Conservation (phyloP, 2,113 vertebrate genomes). For the Nycticryphes semicollaris region DNA sequence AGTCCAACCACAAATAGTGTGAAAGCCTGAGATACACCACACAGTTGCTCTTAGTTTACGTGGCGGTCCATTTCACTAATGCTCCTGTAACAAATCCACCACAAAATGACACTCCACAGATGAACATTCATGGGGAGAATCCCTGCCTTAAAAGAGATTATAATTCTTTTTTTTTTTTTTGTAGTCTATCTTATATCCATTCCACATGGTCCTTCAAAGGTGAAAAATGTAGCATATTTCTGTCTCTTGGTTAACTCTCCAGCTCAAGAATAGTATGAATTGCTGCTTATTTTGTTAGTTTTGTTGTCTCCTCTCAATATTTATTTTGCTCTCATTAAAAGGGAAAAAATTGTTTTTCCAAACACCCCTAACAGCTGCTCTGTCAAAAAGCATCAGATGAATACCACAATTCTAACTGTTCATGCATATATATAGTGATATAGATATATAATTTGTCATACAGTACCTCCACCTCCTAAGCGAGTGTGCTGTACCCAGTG, state of each 20-base stretch:
- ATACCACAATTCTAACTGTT: conserved; percentile 13
- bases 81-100: background rate
- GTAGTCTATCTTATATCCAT: background rate
- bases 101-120: background rate
- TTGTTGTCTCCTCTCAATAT: background rate
- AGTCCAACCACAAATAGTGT: background rate
- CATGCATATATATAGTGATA: background rate
- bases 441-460: background rate
- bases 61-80: background rate
- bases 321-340: conserved; percentile 22
- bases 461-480: background rate
- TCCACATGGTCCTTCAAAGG: background rate
- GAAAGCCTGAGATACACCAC: background rate
- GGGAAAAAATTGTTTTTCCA: background rate
- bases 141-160: background rate
- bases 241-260: background rate
- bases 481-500: background rate
- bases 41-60: background rate
- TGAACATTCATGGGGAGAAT: background rate
- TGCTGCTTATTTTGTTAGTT: background rate
- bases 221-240: background rate
- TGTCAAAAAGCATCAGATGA: conserved; percentile 30
- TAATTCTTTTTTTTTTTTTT: background rate
- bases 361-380: background rate
- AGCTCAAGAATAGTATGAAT: background rate